These are phyloP conservation scores for Odontamblyopus lacepedii DNA, from an alignment of 2,797 vertebrate species.

Conservation along the genomic window DNA sequence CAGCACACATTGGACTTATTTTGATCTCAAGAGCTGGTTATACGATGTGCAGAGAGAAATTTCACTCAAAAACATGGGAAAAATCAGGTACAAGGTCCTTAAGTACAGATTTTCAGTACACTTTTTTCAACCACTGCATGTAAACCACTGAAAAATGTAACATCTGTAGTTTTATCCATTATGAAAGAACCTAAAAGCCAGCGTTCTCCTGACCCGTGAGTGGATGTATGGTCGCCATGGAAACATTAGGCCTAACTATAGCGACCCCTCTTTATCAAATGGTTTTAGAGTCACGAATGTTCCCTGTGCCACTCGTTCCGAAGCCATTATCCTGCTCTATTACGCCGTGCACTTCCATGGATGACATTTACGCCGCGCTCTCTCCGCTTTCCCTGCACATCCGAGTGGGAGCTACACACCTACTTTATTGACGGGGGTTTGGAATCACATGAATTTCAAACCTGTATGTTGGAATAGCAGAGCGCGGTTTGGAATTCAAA, in stretches of 20 bases:
- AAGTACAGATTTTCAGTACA: too few relatives aligned
- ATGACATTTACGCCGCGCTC: conserved; percentile 47
- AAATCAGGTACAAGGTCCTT: too few relatives aligned
- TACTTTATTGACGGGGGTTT: conserved; percentile 9
- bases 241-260: conserved; percentile 55
- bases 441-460: conserved; percentile 16
- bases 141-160: conserved; percentile 20
- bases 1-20: too few relatives aligned
- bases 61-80: too few relatives aligned
- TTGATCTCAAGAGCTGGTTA: too few relatives aligned
- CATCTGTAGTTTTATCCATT: background rate
- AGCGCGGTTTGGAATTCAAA: background rate
- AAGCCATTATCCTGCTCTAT: conserved; percentile 55
- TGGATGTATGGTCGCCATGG: conserved; percentile 50
- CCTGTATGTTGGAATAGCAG: background rate
- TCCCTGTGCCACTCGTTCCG: conserved; percentile 53
- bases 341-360: conserved; percentile 47
- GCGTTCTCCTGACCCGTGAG: conserved; percentile 41
- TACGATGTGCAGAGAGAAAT: too few relatives aligned
- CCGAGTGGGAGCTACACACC: conserved; percentile 4
- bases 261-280: conserved; percentile 65
- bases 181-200: conserved; percentile 53
- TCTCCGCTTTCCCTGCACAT: conserved; percentile 11
- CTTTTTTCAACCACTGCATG: background rate
- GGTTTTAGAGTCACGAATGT: conserved; percentile 58